Evolutionary conservation across 2,888 invertebrate genomes (phyloP), one percentile per base, ranked within the genome.

Genomic region (Coleophora deauratella): DNA sequence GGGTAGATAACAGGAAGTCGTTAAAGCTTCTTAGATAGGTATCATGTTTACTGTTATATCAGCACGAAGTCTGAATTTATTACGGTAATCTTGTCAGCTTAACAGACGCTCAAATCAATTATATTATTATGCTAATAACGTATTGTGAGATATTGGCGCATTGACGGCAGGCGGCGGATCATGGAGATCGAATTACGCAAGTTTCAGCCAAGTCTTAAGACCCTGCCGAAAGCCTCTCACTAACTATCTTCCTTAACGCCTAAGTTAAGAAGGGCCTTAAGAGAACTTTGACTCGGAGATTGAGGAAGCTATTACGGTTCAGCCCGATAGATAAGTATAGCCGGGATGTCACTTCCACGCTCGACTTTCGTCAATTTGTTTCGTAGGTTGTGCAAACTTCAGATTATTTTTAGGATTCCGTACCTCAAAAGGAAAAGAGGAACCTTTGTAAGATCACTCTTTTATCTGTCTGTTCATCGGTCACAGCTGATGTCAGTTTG

Each of bases 201-300:
- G 80, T 80, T 76, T 72, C 62, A 62, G 59, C 67, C 68, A 82
- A 85, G 82, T 85, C 80, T 77, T 81, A 79, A 82, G 80, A 77
- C 79, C 80, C 75, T 67, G 66, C 70, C 70, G 72, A 81, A 79
- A 78, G 74, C 77, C 80, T 77, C 78, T 74, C 67, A 72, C 78
- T 71, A 78, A 79, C 79, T 85, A 84, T 80, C 77, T 79, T 80
- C 79, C 79, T 80, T 79, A 78, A 77, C 79, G 82, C 81, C 79
- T 79, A 79, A 82, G 78, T 81, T 84, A 82, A 84, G 80, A 77
- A 80, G 75, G 79, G 78, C 71, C 82, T 81, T 81, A 82, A 79
- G 82, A 84, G 82, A 82, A 84, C 84, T 84, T 84, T 79, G 81
- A 80, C 81, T 80, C 71, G 57, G 75, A 80, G 81, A 82, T 84